phyloP scores from a whole-genome alignment of 2,113 vertebrate species.

The Eurystomus gularis region DNA sequence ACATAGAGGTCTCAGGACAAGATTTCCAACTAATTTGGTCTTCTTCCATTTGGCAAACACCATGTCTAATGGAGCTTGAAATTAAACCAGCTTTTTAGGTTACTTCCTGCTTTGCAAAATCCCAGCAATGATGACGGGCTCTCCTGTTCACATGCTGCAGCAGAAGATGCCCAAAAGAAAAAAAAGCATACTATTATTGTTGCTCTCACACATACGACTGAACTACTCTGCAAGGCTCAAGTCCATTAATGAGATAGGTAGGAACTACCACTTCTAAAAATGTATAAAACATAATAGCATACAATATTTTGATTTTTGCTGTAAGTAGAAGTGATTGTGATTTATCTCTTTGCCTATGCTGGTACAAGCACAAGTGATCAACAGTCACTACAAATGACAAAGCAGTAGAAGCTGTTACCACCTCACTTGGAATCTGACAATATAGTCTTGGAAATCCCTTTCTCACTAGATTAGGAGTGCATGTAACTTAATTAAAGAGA shows the following conservation, averaged over 20 bases:
- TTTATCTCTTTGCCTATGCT: not conserved
- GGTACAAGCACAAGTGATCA: not conserved
- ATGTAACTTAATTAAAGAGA: conserved; percentile 26
- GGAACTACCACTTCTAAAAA: not conserved
- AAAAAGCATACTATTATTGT: not conserved
- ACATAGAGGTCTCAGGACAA: conserved; percentile 8
- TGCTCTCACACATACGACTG: not conserved
- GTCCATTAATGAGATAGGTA: not conserved
- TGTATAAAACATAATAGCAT: not conserved
- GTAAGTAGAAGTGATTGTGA: not conserved
- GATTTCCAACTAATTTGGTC: conserved; percentile 37
- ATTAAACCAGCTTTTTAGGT: conserved; percentile 61
- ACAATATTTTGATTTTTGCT: not conserved
- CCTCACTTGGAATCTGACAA: not conserved
- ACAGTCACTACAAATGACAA: not conserved
- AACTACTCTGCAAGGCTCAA: not conserved
- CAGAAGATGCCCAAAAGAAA: not conserved
- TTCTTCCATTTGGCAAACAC: conserved; percentile 49
- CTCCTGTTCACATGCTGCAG: not conserved
- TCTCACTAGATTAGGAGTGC: not conserved
- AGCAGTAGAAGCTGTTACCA: not conserved
- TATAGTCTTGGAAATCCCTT: not conserved
- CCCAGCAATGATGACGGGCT: not conserved
- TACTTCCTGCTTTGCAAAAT: conserved; percentile 42
- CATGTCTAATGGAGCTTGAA: conserved; percentile 52